Evolutionary conservation across 2,888 invertebrate species (phyloP).

Genomic region (Candidula unifasciata): DNA sequence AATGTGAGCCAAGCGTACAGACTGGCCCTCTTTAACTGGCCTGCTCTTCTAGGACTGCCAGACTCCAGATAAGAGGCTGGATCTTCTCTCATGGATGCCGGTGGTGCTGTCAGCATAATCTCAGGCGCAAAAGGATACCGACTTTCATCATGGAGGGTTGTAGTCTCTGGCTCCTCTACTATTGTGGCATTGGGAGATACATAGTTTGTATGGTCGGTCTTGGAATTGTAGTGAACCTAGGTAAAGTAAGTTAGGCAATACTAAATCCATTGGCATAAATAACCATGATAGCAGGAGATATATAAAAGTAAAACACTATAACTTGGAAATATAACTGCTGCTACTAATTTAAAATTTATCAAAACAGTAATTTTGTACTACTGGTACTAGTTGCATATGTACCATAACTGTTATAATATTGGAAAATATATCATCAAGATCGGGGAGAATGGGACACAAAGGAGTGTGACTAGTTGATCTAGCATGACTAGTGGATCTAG

Average conservation of each 20-base stretch:
- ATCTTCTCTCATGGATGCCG: slow-evolving; percentile 25
- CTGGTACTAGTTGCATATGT: too few relatives aligned
- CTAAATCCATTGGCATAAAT: too few relatives aligned
- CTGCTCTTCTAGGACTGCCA: slow-evolving; percentile 34
- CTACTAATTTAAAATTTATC: too few relatives aligned
- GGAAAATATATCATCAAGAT: too few relatives aligned
- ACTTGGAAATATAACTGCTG: too few relatives aligned
- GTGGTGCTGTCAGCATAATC: slow-evolving; percentile 27
- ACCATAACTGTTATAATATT: too few relatives aligned
- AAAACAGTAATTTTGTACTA: too few relatives aligned
- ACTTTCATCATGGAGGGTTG: not conserved
- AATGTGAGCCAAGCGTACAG: slow-evolving; percentile 95
- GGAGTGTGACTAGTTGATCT: too few relatives aligned
- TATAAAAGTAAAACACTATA: too few relatives aligned
- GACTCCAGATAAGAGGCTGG: slow-evolving; percentile 16
- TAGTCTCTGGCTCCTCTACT: slow-evolving; percentile 39
- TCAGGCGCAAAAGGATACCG: slow-evolving; percentile 43
- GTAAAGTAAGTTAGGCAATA: slow-evolving; percentile 21
- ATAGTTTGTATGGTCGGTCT: slow-evolving; percentile 60
- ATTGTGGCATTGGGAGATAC: slow-evolving; percentile 15
- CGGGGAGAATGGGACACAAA: too few relatives aligned
- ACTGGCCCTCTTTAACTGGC: slow-evolving; percentile 86
- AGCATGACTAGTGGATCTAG: too few relatives aligned
- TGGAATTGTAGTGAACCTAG: slow-evolving; percentile 77
- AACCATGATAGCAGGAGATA: too few relatives aligned